These are phyloP conservation scores for Pyrochroa serraticornis DNA, from an alignment of 2,888 invertebrate species.

Conservation along the genomic window DNA sequence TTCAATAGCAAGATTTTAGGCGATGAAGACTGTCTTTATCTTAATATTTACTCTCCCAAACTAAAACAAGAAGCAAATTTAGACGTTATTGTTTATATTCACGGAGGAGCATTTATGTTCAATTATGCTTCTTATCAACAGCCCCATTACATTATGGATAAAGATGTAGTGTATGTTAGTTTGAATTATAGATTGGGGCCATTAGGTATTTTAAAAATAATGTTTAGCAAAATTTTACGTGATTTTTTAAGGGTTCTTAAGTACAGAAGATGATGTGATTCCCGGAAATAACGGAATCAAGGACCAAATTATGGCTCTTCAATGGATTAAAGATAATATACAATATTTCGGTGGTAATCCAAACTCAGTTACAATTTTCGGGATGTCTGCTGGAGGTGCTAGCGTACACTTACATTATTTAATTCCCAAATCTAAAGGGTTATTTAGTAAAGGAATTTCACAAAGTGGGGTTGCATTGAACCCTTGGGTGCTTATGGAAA, in stretches of 20 bases:
- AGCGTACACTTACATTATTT: conserved; percentile 72
- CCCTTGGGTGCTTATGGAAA: conserved; percentile 63
- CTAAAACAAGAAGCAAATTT: conserved; percentile 56
- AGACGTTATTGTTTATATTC: conserved; percentile 70
- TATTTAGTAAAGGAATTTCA: conserved; percentile 68
- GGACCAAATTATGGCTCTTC: conserved; percentile 73
- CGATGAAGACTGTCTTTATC: conserved; percentile 70
- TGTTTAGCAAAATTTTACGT: too few species aligned
- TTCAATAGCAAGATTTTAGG: conserved; percentile 56
- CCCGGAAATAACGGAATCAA: conserved; percentile 77
- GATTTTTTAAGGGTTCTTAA: conserved; percentile 69
- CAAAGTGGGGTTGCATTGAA: conserved; percentile 73
- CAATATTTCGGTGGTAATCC: conserved; percentile 75
- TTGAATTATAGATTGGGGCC: conserved; percentile 74
- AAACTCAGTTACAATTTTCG: conserved; percentile 69
- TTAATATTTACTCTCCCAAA: conserved; percentile 68
- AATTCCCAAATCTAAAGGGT: conserved; percentile 51
- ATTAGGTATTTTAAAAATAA: too few species aligned
- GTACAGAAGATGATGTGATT: conserved; percentile 71
- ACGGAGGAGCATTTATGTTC: conserved; percentile 75
- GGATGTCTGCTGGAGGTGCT: conserved; percentile 76
- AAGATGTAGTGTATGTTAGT: conserved; percentile 70
- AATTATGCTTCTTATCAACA: conserved; percentile 63
- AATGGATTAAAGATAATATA: conserved; percentile 74
- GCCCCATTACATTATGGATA: conserved; percentile 66